phyloP scores from a whole-genome alignment of 2,113 vertebrate species.

The Glareola pratincola region DNA sequence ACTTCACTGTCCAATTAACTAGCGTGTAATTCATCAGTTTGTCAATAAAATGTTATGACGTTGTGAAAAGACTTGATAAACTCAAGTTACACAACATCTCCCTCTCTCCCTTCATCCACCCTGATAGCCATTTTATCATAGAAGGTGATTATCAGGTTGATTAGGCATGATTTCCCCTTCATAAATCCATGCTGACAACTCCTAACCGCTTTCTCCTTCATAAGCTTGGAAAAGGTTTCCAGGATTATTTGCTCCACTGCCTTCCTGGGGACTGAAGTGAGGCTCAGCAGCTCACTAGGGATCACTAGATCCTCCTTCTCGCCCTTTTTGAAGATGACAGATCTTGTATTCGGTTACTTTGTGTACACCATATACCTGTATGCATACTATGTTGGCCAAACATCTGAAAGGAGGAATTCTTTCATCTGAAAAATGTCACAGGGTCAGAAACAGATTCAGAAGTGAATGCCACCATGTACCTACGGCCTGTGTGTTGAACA shows the following conservation, averaged over 20 bases:
- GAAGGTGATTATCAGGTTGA: not conserved
- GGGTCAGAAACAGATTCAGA: not conserved
- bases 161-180: not conserved
- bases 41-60: not conserved
- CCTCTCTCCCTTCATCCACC: not conserved
- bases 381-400: accelerated
- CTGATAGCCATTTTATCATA: not conserved
- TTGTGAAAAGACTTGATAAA: not conserved
- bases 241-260: not conserved
- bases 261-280: not conserved
- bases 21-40: not conserved
- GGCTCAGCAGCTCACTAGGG: not conserved
- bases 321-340: not conserved
- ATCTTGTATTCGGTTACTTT: not conserved
- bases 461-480: not conserved
- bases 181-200: not conserved
- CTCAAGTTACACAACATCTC: not conserved
- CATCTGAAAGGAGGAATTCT: not conserved
- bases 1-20: not conserved
- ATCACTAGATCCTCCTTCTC: not conserved
- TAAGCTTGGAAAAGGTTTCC: not conserved
- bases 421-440: not conserved
- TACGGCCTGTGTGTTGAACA: not conserved
- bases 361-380: not conserved
- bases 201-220: not conserved